phyloP scores from a whole-genome alignment of 2,113 vertebrate genomes.

The Penelope pileata region DNA sequence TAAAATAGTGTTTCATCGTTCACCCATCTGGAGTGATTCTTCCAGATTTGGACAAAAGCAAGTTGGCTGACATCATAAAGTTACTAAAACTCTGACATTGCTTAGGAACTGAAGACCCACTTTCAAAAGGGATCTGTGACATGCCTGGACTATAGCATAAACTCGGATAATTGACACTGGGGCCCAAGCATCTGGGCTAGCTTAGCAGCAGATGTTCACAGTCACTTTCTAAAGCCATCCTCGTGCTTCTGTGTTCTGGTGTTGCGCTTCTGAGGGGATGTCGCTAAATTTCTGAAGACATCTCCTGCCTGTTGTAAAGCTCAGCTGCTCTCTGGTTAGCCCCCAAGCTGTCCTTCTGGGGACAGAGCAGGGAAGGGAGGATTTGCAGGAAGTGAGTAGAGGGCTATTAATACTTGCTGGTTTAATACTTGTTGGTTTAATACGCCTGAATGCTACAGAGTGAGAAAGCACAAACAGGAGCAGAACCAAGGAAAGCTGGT shows the following conservation, averaged over 20 bases:
- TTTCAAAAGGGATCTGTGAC: not conserved
- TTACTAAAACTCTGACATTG: not conserved
- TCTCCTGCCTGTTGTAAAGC: not conserved
- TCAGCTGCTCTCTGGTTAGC: not conserved
- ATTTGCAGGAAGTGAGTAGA: not conserved
- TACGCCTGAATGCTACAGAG: not conserved
- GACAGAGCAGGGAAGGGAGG: not conserved
- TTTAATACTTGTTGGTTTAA: not conserved
- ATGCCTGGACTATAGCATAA: not conserved
- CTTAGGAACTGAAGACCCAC: not conserved
- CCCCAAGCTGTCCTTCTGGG: not conserved
- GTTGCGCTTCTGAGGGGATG: not conserved
- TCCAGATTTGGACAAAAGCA: conserved; percentile 32
- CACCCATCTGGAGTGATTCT: not conserved
- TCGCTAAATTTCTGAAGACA: conserved; percentile 7
- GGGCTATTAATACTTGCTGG: too few species aligned
- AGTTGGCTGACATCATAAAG: conserved; percentile 18
- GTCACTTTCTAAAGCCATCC: conserved; percentile 2
- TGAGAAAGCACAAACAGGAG: not conserved
- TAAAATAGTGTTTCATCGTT: not conserved
- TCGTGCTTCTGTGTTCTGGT: not conserved
- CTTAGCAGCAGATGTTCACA: conserved; percentile 43
- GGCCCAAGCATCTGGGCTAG: conserved; percentile 42
- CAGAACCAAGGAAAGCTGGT: not conserved
- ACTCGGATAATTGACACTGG: conserved; percentile 23